Base-by-base conservation (phyloP, 1,140 invertebrate species). In the Brachionus paranguensis region DNA sequence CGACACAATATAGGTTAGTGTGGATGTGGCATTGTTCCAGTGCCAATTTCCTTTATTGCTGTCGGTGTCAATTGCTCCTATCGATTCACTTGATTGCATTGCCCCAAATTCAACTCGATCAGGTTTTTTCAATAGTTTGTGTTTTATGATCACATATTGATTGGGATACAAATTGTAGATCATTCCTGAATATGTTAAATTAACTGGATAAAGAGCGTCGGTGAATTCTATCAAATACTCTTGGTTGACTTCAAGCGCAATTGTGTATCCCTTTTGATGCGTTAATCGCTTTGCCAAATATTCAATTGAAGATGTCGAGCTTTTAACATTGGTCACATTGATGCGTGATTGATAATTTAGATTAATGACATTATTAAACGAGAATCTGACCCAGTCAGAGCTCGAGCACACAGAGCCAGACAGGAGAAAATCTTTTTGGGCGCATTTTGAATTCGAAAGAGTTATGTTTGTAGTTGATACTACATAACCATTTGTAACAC, bases 371-470 rank as follows among this genome's bases (percentile, higher is more conserved):
- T 29, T 12, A 64, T 81, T 81, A 37, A 64, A 81, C 12, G 78
- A 12, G 27, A 81, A 81, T 81, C 78, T 60, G 11, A 81, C n/a
- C 78, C 78, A 81, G n/a, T 68, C 64, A 12, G 53, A 41, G 33
- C 37, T 64, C 5, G 2, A 14, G 17, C 78, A 81, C 12, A 37
- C 43, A 14, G 33, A 29, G 17, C 53, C 53, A 27, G 55, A 33
- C 11, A 27, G 5, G 5, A 64, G 53, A 12, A 24, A 29, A 47
- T 20, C 10, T 50, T 27, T 76, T 33, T 53, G 14, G 0, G 1
- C n/a, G 41, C 78, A 81, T 14, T 45, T 24, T 24, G 78, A 29
- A 47, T 81, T 41, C 1, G 78, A 24, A n/a, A 24, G 11, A 11
- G 78, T 81, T 14, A 81, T 64, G 27, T 81, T 81, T 14, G 55